Evolutionary conservation across 1,140 invertebrate genomes (phyloP).

Genomic region (Holcopasites calliopsidis): DNA sequence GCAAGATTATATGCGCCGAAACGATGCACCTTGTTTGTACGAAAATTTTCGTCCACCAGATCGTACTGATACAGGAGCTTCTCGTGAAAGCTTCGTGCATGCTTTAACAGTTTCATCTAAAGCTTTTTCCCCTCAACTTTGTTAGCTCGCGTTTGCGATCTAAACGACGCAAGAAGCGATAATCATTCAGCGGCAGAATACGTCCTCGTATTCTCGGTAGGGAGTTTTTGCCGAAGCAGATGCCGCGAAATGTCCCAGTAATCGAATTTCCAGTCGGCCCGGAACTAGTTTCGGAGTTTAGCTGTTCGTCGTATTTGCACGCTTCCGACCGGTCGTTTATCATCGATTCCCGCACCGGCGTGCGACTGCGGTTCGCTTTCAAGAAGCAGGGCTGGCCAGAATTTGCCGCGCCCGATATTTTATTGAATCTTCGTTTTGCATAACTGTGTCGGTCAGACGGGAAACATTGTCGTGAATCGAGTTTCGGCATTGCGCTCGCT

Average conservation of each 20-base stretch:
- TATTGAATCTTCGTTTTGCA: constrained; percentile 3
- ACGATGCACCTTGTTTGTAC: not conserved
- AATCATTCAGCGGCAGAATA: not conserved
- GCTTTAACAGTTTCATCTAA: not conserved
- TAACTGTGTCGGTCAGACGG: not conserved
- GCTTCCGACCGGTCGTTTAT: not conserved
- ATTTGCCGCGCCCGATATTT: not conserved
- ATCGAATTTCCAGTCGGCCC: constrained; percentile 16
- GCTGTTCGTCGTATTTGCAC: constrained; percentile 22
- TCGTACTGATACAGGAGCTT: not conserved
- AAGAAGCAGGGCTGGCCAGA: not conserved
- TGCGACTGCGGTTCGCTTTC: not conserved
- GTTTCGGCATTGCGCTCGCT: not conserved
- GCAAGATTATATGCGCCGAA: not conserved
- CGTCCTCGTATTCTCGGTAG: not conserved
- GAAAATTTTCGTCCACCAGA: not conserved
- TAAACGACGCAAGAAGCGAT: not conserved
- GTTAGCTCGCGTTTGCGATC: not conserved
- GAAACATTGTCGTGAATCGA: not conserved
- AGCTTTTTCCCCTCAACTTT: not conserved
- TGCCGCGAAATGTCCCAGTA: constrained; percentile 13
- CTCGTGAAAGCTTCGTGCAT: not conserved
- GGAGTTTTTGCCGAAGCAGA: constrained; percentile 6
- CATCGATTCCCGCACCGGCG: constrained; percentile 25
- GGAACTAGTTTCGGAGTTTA: constrained; percentile 3